Evolutionary conservation across 2,797 vertebrate genomes (phyloP).

Genomic region (Chloroceryle inda): DNA sequence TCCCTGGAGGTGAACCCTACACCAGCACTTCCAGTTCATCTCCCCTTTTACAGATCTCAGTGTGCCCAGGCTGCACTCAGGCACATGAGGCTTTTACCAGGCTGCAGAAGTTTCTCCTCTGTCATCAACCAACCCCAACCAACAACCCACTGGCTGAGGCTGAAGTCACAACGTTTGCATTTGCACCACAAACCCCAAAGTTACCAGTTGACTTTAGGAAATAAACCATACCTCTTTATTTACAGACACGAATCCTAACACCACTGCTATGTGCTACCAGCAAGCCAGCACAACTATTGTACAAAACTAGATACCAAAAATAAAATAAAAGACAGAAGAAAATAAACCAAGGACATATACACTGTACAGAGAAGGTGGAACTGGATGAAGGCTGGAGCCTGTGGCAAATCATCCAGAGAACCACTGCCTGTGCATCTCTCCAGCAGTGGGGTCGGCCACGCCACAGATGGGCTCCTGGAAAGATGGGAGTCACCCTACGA

Average conservation of each 20-base stretch:
- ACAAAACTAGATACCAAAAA: conserved; percentile 74
- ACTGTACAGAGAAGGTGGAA: conserved; percentile 54
- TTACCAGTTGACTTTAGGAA: conserved; percentile 51
- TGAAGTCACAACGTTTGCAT: background rate
- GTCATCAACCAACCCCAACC: background rate
- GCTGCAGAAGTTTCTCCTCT: background rate
- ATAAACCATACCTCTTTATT: conserved; percentile 81
- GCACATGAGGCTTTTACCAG: background rate
- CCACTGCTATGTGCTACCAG: conserved; percentile 8
- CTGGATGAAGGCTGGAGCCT: background rate
- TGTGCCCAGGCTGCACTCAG: background rate
- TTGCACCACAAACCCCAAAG: background rate
- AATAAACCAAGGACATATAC: conserved; percentile 36
- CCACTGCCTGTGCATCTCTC: background rate
- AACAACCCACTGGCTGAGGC: background rate
- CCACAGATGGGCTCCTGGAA: background rate
- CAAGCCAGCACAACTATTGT: conserved; percentile 53
- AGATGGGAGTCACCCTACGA: background rate
- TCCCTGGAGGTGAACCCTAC: background rate
- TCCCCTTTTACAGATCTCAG: background rate
- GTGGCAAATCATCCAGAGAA: background rate
- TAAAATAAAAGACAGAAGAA: background rate
- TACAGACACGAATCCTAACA: conserved; percentile 77
- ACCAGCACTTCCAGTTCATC: background rate
- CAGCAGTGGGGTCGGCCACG: background rate